Evolutionary conservation across 2,797 vertebrate genomes (phyloP).

Genomic region (Cyclopterus lumpus): DNA sequence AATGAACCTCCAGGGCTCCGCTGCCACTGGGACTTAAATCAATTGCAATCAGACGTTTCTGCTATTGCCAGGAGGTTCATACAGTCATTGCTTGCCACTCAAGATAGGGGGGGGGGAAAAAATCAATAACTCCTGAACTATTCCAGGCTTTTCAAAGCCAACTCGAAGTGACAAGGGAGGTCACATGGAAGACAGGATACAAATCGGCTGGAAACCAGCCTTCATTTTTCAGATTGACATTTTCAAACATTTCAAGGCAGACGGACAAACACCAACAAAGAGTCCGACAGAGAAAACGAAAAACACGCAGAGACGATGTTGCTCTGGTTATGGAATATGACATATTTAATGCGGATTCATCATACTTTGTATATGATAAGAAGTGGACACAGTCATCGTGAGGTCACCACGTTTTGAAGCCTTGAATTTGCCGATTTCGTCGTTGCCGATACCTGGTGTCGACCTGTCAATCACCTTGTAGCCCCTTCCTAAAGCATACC

Average conservation of each 20-base stretch:
- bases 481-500: too few relatives aligned
- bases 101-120: neutral
- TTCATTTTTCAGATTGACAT: neutral
- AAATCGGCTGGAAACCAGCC: slow-evolving; percentile 10
- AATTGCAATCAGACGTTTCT: slow-evolving; percentile 62
- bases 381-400: too few relatives aligned
- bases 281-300: too few relatives aligned
- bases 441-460: too few relatives aligned
- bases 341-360: too few relatives aligned
- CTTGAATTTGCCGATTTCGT: too few relatives aligned
- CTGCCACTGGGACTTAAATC: slow-evolving; percentile 37
- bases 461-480: too few relatives aligned
- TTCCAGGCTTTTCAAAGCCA: slow-evolving; percentile 50
- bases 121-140: slow-evolving; percentile 60
- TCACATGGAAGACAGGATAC: slow-evolving; percentile 40
- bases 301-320: too few relatives aligned
- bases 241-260: neutral
- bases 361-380: too few relatives aligned
- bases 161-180: slow-evolving; percentile 56
- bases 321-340: too few relatives aligned
- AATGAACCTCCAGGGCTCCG: neutral
- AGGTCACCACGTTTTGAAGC: too few relatives aligned
- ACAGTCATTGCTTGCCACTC: slow-evolving; percentile 29
- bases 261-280: too few relatives aligned
- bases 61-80: slow-evolving; percentile 14